Evolutionary conservation across 1,140 invertebrate genomes (phyloP), one percentile per base, ranked within the genome.

Genomic region (Philotrypesis tridentata): DNA sequence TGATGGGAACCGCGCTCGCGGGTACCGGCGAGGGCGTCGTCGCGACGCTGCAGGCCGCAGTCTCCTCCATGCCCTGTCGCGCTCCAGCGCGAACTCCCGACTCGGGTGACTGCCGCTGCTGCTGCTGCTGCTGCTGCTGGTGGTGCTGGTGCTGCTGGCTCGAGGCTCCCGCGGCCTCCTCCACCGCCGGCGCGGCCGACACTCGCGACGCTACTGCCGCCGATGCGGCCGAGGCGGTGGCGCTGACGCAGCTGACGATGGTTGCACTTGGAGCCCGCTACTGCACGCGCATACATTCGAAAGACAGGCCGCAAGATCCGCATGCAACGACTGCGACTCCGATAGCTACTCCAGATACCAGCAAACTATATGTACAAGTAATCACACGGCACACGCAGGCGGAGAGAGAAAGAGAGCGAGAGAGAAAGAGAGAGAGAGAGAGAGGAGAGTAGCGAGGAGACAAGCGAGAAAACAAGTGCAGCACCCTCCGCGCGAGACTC

Each of bases 21-120:
- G 87, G 76, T 14, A 88, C 85, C 33, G 89, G 88, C 60, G 89
- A 90, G 33, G 88, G 85, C 80, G 89, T 88, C 61, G 79, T 68
- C 40, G 85, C 84, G 79, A 87, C 85, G 82, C 85, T 83, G 43
- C 87, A 82, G 31, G 85, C 71, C 63, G 85, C 79, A 63, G 85
- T 67, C 21, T 79, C 83, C 61, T 80, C 82, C 81, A 79, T 74
- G 11, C 31, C 67, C 55, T 80, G 25, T 33, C 14, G 61, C 70
- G n/a, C 63, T 37, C 65, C 61, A 48, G 68, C 76, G 43, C 37
- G 65, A 27, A 37, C 67, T 25, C 14, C 67, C 70, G 21, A 48
- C 74, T 76, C 43, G 25, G 17, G n/a, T 17, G n/a, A 25, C 17
- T 14, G 23, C 3, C 60, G 60, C 40, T 11, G n/a, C 29, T 31